A percentile compares a stretch with the other conserved stretches of the same genome.
Evolutionary conservation across 2,888 invertebrate genomes (phyloP).

Genomic region (Podotricha telesiphe): DNA sequence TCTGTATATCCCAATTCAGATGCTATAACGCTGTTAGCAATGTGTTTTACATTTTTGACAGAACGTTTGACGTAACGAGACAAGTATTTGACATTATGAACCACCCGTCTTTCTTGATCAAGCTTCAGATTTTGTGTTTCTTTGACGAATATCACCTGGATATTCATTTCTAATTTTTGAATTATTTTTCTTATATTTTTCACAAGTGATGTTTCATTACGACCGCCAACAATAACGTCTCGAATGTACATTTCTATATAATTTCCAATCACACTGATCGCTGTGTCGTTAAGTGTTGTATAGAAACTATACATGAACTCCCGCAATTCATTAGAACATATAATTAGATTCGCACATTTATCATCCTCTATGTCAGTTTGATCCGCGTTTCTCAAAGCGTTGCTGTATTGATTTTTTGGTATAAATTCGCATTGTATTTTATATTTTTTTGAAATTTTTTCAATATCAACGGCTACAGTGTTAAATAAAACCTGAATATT

Average conservation of each 20-base stretch:
- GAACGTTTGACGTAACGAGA: conserved; percentile 51
- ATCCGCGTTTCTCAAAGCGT: conserved; percentile 37
- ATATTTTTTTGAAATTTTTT: conserved; percentile 50
- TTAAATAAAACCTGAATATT: conserved; percentile 54
- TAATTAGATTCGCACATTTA: conserved; percentile 52
- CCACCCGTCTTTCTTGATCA: conserved; percentile 50
- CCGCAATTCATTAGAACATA: conserved; percentile 63
- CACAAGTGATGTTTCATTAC: conserved; percentile 49
- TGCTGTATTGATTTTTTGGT: conserved; percentile 26
- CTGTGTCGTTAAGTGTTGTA: conserved; percentile 57
- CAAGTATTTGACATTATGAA: conserved; percentile 53
- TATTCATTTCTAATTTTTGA: conserved; percentile 46
- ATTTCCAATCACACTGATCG: conserved; percentile 56
- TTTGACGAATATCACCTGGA: conserved; percentile 51
- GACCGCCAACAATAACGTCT: conserved; percentile 55
- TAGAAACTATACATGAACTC: conserved; percentile 58
- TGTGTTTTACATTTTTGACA: conserved; percentile 46
- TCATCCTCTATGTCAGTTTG: conserved; percentile 32
- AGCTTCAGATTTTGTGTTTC: conserved; percentile 52
- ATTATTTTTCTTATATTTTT: conserved; percentile 49
- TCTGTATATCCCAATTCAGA: conserved; percentile 45
- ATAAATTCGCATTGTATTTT: conserved; percentile 56
- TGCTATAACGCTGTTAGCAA: conserved; percentile 40
- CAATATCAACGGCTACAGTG: conserved; percentile 50
- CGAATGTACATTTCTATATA: conserved; percentile 65